Evolutionary conservation across 2,797 vertebrate species (phyloP).

Genomic region (Champsocephalus gunnari): DNA sequence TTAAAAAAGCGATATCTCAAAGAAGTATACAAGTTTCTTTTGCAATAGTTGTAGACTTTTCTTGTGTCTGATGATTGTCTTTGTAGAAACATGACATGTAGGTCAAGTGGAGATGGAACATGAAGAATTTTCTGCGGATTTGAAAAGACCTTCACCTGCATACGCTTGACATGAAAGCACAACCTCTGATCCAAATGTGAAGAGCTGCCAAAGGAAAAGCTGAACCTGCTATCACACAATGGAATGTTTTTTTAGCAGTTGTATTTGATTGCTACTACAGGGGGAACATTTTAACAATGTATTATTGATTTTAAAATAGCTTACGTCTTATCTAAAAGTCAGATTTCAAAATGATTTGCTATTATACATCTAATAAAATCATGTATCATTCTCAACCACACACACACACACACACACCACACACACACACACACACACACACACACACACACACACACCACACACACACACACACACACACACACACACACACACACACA

Average conservation of each 20-base stretch:
- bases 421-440: too few species aligned
- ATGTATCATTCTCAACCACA: too few species aligned
- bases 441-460: too few species aligned
- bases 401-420: too few species aligned
- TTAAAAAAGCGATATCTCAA: not conserved
- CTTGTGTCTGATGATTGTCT: conserved; percentile 45
- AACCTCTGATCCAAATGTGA: conserved; percentile 32
- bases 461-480: too few species aligned
- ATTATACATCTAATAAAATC: too few species aligned
- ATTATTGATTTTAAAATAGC: not conserved
- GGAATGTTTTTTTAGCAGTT: not conserved
- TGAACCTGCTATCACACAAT: not conserved
- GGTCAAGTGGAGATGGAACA: conserved; percentile 48
- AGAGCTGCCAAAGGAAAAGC: conserved; percentile 20
- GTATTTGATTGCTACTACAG: not conserved
- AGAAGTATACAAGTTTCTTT: not conserved
- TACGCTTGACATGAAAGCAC: conserved; percentile 42
- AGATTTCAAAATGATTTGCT: not conserved
- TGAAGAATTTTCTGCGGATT: conserved; percentile 28
- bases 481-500: not conserved
- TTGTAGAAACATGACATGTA: conserved; percentile 36
- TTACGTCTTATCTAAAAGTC: not conserved
- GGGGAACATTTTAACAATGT: not conserved
- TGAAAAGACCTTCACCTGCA: conserved; percentile 39
- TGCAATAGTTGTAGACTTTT: conserved; percentile 1